These are phyloP conservation scores for Erebia aethiops DNA, from an alignment of 2,888 invertebrate genomes.

Conservation along the genomic window DNA sequence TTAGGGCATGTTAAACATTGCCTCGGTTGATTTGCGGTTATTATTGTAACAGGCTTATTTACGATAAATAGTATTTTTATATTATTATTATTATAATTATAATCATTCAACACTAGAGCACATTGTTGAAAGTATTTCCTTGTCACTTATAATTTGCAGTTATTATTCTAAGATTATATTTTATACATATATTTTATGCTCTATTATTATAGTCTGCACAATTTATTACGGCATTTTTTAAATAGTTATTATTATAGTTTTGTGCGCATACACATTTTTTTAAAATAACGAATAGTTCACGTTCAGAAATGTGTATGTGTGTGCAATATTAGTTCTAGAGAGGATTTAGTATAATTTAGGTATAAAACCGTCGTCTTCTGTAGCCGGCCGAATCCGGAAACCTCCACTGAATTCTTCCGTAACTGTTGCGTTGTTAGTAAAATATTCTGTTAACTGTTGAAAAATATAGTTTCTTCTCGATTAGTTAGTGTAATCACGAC, in stretches of 20 bases:
- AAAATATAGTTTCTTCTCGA: constrained; percentile 55
- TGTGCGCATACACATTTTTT: constrained; percentile 80
- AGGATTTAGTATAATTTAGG: constrained; percentile 67
- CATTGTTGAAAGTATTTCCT: constrained; percentile 64
- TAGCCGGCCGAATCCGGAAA: constrained; percentile 46
- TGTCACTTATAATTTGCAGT: constrained; percentile 75
- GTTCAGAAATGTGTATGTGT: constrained; percentile 81
- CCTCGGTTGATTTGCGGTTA: constrained; percentile 54
- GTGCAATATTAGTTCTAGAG: constrained; percentile 82
- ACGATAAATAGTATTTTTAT: constrained; percentile 40
- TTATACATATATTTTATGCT: constrained; percentile 80
- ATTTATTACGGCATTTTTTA: constrained; percentile 77
- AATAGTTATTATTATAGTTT: constrained; percentile 71
- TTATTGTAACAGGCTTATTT: constrained; percentile 47
- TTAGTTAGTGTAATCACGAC: constrained; percentile 80
- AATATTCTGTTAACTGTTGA: constrained; percentile 61
- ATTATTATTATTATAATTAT: constrained; percentile 43
- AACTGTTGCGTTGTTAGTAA: constrained; percentile 65
- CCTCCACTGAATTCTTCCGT: constrained; percentile 64
- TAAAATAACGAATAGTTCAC: constrained; percentile 60
- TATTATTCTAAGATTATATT: constrained; percentile 76
- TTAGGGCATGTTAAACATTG: constrained; percentile 74
- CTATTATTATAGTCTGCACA: constrained; percentile 80
- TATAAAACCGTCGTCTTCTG: constrained; percentile 55
- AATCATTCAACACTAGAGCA: constrained; percentile 58